Base-by-base conservation (phyloP, 2,797 vertebrate genomes). In the Psittacula derbiana region DNA sequence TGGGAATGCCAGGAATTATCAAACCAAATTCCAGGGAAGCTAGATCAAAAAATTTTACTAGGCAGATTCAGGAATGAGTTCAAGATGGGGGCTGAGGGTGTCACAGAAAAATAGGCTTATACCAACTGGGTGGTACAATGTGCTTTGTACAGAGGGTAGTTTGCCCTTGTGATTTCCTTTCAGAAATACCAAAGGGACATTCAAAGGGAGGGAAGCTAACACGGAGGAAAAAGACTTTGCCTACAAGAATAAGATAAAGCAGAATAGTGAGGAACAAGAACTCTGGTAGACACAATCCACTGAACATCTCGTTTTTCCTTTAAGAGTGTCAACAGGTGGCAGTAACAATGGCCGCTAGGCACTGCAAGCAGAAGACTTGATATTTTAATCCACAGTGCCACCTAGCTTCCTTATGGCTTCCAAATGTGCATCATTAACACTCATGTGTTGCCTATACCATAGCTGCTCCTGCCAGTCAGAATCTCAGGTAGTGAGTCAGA, bases 311-410 rank as follows among this genome's bases (percentile, higher is more conserved):
- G 4, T 24, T 86, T 80, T 82, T 36, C 13, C 80, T 90, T n/a
- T 21, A 58, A 41, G 57, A 62, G 17, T 21, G 24, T 49, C 61
- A 82, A 94, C 62, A 95, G 64, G 62, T 27, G 31, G 47, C 53
- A 70, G 41, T 44, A 88, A 71, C 72, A 92, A 86, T 57, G 80
- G 47, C 36, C 65, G 85, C 44, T 33, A 25, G 72, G 31, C 40
- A 50, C 36, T 16, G 41, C 38, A 57, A 82, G 43, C 17, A 86
- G 36, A 76, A 67, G 38, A 50, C 7, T 44, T 41, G 46, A 27
- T 88, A 72, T 36, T 66, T 94, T 88, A 91, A 88, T 38, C 81
- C 8, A 30, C 91, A 97, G 83, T 95, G 94, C 96, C 97, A 96
- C 19, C 96, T 96, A 95, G 91, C 93, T 92, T 93, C 50, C 36